phyloP scores from a whole-genome alignment of 2,113 vertebrate genomes.

The Carassius carassius region DNA sequence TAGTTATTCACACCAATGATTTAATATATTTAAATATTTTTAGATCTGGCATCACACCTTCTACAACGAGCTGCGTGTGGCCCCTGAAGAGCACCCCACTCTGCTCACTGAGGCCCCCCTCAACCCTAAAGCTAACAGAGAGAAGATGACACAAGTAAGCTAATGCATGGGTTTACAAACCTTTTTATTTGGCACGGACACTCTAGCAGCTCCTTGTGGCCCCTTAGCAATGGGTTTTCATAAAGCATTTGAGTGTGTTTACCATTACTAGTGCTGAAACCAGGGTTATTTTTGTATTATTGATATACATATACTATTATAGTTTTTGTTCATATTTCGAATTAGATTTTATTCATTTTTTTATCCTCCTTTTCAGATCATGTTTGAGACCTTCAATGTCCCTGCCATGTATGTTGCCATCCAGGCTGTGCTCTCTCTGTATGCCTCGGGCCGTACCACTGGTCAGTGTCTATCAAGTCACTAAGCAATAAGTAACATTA shows the following conservation, averaged over 20 bases:
- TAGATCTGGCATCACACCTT: conserved; percentile 99
- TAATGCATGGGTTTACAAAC: background rate
- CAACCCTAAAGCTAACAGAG: conserved; percentile 98
- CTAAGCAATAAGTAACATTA: background rate
- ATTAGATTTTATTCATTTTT: no score
- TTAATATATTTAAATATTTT: conserved; percentile 52
- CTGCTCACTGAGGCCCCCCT: conserved; percentile 97
- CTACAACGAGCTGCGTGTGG: conserved; percentile 98
- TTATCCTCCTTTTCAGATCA: conserved; percentile 79
- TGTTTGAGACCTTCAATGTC: conserved; percentile 99
- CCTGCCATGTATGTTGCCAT: conserved; percentile 99
- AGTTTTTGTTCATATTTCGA: background rate
- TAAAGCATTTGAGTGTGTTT: background rate
- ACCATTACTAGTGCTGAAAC: background rate
- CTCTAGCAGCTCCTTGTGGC: background rate
- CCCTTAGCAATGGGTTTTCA: no score
- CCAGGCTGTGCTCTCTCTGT: conserved; percentile 96
- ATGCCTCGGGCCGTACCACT: conserved; percentile 95
- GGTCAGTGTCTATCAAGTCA: conserved; percentile 75
- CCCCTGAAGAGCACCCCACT: conserved; percentile 96
- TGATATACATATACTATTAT: background rate
- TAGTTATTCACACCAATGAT: background rate
- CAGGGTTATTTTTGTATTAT: background rate
- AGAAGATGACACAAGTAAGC: conserved; percentile 96
- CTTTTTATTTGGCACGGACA: no score